Conservation (phyloP, 2,113 vertebrate species). For the Mungos mungo region DNA sequence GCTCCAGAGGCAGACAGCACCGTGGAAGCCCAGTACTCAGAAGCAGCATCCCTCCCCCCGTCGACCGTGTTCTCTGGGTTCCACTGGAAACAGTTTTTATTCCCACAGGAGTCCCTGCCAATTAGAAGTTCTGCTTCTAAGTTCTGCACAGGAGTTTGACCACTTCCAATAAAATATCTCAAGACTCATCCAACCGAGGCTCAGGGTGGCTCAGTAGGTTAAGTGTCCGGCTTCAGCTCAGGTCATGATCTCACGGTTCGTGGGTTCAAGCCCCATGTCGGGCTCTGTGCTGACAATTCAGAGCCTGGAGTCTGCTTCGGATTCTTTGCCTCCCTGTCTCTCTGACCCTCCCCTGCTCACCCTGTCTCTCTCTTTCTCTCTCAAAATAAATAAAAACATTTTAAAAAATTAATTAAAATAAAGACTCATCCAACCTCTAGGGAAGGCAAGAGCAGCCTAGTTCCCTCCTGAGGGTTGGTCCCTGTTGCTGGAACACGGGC, state of each 20-base stretch:
- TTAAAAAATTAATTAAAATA: too few species aligned
- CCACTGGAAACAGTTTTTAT: constrained; percentile 59
- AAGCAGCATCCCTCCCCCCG: background rate
- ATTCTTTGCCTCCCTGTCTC: too few species aligned
- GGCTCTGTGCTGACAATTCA: too few species aligned
- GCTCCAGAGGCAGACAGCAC: background rate
- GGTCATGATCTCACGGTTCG: too few species aligned
- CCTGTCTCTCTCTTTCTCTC: too few species aligned
- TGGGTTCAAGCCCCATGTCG: too few species aligned
- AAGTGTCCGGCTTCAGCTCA: too few species aligned
- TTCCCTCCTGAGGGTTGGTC: constrained; percentile 49
- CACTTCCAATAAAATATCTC: constrained; percentile 52
- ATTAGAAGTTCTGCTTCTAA: constrained; percentile 71
- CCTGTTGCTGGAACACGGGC: background rate
- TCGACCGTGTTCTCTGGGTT: background rate
- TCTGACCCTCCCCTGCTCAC: too few species aligned
- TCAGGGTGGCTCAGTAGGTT: too few species aligned
- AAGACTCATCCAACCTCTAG: constrained; percentile 54
- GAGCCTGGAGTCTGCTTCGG: too few species aligned
- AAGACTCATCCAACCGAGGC: constrained; percentile 34
- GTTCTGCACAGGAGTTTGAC: background rate
- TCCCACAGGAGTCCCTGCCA: constrained; percentile 61
- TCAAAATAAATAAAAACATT: too few species aligned
- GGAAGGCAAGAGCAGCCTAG: constrained; percentile 44
- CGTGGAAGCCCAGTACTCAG: background rate